Conservation (phyloP, 1,140 invertebrate genomes). For the Drosophila busckii region DNA sequence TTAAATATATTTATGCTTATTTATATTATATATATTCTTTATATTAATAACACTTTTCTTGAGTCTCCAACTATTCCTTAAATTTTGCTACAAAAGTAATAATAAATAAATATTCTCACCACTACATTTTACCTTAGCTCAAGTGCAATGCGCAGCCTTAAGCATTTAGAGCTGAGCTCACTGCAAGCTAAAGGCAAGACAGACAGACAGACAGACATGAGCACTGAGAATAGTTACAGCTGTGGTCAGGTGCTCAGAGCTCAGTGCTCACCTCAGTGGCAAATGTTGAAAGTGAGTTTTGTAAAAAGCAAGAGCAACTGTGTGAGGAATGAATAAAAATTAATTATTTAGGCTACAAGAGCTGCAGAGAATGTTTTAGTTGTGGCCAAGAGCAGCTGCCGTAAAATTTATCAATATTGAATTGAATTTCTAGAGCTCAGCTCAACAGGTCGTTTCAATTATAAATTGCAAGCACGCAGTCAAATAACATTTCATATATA, state of each 20-base stretch:
- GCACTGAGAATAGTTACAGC: conserved; percentile 42
- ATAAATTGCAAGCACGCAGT: conserved; percentile 47
- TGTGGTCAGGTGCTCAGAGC: conserved; percentile 21
- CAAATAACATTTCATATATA: conserved; percentile 63
- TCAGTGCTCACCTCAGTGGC: background rate
- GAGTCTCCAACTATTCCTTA: too few species aligned
- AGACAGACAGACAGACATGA: too few species aligned
- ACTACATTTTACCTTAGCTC: too few species aligned
- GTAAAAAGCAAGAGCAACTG: background rate
- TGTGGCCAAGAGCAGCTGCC: background rate
- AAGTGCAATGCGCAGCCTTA: too few species aligned
- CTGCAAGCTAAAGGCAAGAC: background rate
- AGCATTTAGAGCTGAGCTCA: conserved; percentile 2
- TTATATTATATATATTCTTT: too few species aligned
- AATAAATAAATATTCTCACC: too few species aligned
- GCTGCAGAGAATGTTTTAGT: conserved; percentile 6
- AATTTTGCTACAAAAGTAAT: too few species aligned
- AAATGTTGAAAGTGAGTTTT: conserved; percentile 11
- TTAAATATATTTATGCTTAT: too few species aligned
- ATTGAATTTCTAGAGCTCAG: background rate
- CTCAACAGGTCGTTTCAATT: conserved; percentile 48
- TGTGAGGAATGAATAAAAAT: conserved; percentile 17
- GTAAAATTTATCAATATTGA: background rate
- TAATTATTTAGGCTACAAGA: conserved; percentile 35
- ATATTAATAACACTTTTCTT: too few species aligned